phyloP scores from a whole-genome alignment of 2,888 invertebrate species.

The Coelopa pilipes region DNA sequence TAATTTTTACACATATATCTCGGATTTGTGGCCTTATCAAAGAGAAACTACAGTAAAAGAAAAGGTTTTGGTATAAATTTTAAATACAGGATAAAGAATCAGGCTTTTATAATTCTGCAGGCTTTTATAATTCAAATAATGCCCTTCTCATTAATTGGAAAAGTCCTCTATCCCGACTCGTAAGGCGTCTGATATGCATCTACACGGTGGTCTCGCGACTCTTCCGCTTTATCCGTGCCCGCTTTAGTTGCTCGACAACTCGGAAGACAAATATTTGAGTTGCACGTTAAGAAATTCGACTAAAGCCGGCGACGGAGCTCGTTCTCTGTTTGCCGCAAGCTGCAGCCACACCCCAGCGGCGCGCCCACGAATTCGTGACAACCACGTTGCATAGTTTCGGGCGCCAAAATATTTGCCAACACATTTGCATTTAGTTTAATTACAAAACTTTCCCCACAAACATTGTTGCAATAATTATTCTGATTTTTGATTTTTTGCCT shows the following conservation, averaged over 20 bases:
- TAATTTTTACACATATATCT: too few relatives aligned
- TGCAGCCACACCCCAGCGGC: neutral
- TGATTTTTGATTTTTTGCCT: constrained; percentile 28
- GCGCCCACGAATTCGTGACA: neutral
- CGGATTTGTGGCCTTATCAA: too few relatives aligned
- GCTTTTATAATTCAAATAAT: neutral
- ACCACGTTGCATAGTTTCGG: constrained; percentile 32
- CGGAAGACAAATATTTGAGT: neutral
- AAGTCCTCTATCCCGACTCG: too few relatives aligned
- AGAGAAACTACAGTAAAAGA: too few relatives aligned
- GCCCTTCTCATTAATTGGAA: neutral
- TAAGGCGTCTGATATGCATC: neutral
- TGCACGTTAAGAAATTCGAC: neutral
- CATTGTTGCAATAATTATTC: constrained; percentile 29
- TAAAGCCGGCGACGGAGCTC: neutral
- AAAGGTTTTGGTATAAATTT: too few relatives aligned
- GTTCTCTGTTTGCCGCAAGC: too few relatives aligned
- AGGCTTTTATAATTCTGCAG: neutral
- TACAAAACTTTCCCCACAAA: constrained; percentile 53
- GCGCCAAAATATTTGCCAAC: constrained; percentile 39
- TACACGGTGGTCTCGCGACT: neutral
- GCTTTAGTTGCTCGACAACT: constrained; percentile 4
- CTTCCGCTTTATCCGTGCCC: neutral
- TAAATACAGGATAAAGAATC: too few relatives aligned
- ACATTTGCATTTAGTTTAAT: constrained; percentile 59